Evolutionary conservation across 2,888 invertebrate genomes (phyloP).

Genomic region (Scaptomyza parva): DNA sequence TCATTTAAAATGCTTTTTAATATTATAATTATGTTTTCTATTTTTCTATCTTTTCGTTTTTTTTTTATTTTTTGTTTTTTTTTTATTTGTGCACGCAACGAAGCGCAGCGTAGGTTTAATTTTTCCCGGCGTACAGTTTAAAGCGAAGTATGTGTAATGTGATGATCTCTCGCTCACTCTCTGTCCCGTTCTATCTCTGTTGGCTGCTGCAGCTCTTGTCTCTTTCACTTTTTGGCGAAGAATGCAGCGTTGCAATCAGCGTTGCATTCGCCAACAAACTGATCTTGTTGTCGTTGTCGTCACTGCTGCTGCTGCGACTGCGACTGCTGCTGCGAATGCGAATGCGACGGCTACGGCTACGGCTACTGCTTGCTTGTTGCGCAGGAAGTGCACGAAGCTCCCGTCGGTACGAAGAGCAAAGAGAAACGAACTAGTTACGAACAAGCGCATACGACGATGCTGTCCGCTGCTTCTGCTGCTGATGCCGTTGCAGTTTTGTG

Average conservation of each 20-base stretch:
- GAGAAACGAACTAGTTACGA: constrained; percentile 72
- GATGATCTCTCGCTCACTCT: constrained; percentile 33
- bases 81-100: background rate
- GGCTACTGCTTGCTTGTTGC: constrained; percentile 56
- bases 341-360: constrained; percentile 51
- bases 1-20: constrained; percentile 38
- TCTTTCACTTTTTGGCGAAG: constrained; percentile 65
- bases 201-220: constrained; percentile 12
- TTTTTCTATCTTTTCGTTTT: constrained; percentile 44
- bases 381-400: constrained; percentile 75
- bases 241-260: constrained; percentile 78
- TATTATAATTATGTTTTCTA: constrained; percentile 22
- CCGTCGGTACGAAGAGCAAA: constrained; percentile 23
- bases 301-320: constrained; percentile 46
- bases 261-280: constrained; percentile 77
- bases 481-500: constrained; percentile 39
- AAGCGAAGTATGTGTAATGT: constrained; percentile 44
- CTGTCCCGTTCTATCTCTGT: background rate
- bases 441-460: constrained; percentile 29
- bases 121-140: constrained; percentile 57
- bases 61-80: constrained; percentile 27
- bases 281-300: constrained; percentile 56
- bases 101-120: constrained; percentile 1
- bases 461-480: constrained; percentile 52
- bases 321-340: constrained; percentile 48